Conservation (phyloP, 2,888 invertebrate species). For the Polydrusus tereticollis region DNA sequence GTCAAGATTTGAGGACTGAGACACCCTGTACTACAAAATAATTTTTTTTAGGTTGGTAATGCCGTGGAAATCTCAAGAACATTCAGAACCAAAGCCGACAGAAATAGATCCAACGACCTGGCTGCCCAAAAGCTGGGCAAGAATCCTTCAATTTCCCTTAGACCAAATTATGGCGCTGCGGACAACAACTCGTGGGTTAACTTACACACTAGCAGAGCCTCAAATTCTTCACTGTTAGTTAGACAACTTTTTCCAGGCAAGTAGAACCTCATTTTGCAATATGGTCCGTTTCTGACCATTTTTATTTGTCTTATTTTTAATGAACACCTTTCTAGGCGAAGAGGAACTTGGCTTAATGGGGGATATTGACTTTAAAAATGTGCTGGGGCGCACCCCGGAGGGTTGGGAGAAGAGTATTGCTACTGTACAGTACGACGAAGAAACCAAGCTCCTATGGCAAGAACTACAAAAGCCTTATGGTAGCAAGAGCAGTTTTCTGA, state of each 20-base stretch:
- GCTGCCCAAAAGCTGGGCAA: constrained; percentile 76
- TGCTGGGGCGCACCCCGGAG: constrained; percentile 81
- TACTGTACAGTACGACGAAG: constrained; percentile 84
- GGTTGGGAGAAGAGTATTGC: constrained; percentile 88
- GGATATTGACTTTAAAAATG: constrained; percentile 80
- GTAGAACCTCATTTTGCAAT: not conserved
- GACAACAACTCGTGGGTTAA: constrained; percentile 20
- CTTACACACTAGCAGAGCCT: constrained; percentile 55
- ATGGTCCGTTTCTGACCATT: not conserved
- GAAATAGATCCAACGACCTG: constrained; percentile 67
- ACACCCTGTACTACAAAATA: too few species aligned
- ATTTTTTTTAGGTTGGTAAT: constrained; percentile 45
- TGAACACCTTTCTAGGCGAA: constrained; percentile 67
- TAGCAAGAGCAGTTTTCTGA: constrained; percentile 86
- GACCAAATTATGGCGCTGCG: constrained; percentile 20
- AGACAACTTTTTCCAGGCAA: constrained; percentile 82
- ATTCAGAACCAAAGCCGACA: constrained; percentile 55
- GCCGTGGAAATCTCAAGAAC: constrained; percentile 53
- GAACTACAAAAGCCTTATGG: constrained; percentile 89
- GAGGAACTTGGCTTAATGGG: constrained; percentile 85
- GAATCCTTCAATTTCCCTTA: constrained; percentile 47
- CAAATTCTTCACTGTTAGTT: constrained; percentile 87
- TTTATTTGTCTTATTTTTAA: too few species aligned
- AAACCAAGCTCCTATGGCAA: constrained; percentile 86
- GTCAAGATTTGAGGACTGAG: too few species aligned